These are phyloP conservation scores for Mormyrops boulengeri DNA, from an alignment of 2,797 vertebrate genomes.

Conservation along the genomic window DNA sequence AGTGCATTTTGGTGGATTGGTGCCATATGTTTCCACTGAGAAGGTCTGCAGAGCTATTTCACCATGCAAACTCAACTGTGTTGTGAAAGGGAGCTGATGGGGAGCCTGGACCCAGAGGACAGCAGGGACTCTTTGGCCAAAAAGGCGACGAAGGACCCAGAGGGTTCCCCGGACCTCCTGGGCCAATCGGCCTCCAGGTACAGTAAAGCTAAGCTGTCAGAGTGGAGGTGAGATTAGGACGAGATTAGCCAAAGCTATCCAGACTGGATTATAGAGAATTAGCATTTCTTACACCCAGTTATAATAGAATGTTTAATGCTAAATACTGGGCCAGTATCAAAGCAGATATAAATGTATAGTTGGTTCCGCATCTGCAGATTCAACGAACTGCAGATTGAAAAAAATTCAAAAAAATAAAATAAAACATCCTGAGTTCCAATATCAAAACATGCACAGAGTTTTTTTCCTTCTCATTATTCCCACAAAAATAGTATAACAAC, in stretches of 20 bases:
- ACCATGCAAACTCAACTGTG: neutral
- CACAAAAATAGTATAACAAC: neutral
- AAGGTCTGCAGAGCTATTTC: neutral
- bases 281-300: neutral
- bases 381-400: neutral
- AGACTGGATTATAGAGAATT: neutral
- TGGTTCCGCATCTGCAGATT: neutral
- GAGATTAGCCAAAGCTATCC: neutral
- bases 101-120: conserved; percentile 76
- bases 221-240: neutral
- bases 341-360: neutral
- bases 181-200: conserved; percentile 90
- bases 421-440: neutral
- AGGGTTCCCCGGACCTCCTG: conserved; percentile 83
- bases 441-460: neutral
- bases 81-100: conserved; percentile 78
- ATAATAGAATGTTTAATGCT: neutral
- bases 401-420: neutral
- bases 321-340: neutral
- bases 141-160: conserved; percentile 91
- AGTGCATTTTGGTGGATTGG: neutral
- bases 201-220: conserved; percentile 11
- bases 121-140: conserved; percentile 91
- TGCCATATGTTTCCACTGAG: neutral
- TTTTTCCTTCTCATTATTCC: neutral